Conservation (phyloP, 2,797 vertebrate species). For the Prionace glauca region DNA sequence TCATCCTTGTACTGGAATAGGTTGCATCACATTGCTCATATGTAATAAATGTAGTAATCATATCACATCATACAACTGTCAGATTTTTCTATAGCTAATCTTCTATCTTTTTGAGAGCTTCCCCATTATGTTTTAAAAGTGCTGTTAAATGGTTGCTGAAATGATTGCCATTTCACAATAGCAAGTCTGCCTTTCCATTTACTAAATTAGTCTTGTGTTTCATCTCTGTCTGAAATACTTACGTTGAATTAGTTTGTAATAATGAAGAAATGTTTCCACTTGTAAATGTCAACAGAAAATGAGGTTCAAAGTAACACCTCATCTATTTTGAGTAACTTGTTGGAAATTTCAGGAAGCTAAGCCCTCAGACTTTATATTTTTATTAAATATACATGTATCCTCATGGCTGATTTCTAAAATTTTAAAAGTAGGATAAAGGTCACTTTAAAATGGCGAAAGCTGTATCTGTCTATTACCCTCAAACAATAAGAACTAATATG, state of each 20-base stretch:
- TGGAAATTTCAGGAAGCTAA: no score
- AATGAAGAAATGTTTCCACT: background rate
- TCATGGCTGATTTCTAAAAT: no score
- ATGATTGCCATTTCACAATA: background rate
- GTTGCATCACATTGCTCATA: background rate
- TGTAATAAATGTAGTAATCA: background rate
- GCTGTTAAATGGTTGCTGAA: background rate
- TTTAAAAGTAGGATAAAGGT: no score
- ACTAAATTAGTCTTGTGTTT: background rate
- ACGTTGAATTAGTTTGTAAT: background rate
- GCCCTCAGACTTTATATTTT: no score
- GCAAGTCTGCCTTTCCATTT: background rate
- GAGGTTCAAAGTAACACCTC: no score
- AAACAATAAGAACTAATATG: no score
- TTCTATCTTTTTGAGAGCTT: background rate
- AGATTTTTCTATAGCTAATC: background rate
- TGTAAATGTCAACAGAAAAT: background rate
- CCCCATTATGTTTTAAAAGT: background rate
- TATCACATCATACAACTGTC: background rate
- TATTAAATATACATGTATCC: no score
- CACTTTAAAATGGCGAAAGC: no score
- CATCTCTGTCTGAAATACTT: background rate
- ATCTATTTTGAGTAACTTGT: background rate
- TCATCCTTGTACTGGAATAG: background rate
- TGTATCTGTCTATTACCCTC: no score